A percentile compares a stretch with the other conserved stretches of the same genome.
phyloP scores from a whole-genome alignment of 2,888 invertebrate species.

The Agriopis marginaria region DNA sequence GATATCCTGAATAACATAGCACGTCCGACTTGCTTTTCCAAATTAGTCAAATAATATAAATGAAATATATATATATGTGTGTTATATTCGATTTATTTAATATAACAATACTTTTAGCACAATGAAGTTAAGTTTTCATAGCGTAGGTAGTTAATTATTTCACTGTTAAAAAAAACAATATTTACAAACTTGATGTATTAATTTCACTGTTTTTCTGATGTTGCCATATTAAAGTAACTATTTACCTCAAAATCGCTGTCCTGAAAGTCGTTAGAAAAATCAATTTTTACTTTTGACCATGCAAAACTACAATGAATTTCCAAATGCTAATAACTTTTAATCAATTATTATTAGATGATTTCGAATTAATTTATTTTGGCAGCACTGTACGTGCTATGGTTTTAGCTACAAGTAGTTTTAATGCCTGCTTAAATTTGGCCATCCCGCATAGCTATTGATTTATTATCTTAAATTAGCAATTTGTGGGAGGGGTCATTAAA shows the following conservation, averaged over 20 bases:
- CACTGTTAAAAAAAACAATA: constrained; percentile 42
- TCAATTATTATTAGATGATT: constrained; percentile 30
- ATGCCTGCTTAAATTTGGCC: no score
- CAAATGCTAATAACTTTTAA: constrained; percentile 28
- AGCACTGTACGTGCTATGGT: constrained; percentile 19
- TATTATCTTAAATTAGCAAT: constrained; percentile 3
- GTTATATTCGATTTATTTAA: constrained; percentile 8
- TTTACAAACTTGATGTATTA: constrained; percentile 38
- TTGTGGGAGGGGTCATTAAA: not conserved
- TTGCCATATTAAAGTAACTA: constrained; percentile 81
- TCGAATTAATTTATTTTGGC: no score
- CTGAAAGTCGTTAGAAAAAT: constrained; percentile 48
- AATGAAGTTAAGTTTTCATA: constrained; percentile 67
- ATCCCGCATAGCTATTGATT: not conserved
- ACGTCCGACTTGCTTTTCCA: constrained; percentile 51
- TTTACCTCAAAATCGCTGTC: constrained; percentile 75
- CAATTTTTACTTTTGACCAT: constrained; percentile 21
- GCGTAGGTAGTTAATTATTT: constrained; percentile 65
- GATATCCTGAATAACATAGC: no score
- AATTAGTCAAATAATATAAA: constrained; percentile 54
- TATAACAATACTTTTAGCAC: constrained; percentile 46
- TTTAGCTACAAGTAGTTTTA: constrained; percentile 2
- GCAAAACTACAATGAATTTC: constrained; percentile 37
- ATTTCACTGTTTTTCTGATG: constrained; percentile 61
- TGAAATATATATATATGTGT: not conserved